Conservation (phyloP, 2,888 invertebrate genomes). For the Drosophila maculinotata region DNA sequence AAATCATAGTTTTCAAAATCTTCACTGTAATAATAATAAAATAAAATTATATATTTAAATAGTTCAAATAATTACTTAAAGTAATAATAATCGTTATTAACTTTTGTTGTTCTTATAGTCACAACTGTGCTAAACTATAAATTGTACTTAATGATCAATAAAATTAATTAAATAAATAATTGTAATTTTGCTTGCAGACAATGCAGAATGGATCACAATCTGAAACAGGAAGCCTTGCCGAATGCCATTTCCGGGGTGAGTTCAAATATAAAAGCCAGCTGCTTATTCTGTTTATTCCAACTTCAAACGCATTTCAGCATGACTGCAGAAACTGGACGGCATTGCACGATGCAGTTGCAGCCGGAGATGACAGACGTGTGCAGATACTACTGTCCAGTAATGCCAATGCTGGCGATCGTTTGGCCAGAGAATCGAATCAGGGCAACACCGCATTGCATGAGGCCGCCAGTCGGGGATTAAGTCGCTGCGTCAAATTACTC, state of each 20-base stretch:
- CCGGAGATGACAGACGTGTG: slow-evolving; percentile 79
- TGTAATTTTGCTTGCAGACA: slow-evolving; percentile 62
- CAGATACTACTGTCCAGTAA: slow-evolving; percentile 75
- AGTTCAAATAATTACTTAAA: too few species aligned
- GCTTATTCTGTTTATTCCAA: neutral
- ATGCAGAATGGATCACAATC: slow-evolving; percentile 83
- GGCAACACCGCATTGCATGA: slow-evolving; percentile 98
- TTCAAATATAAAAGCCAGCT: neutral
- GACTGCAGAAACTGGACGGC: slow-evolving; percentile 77
- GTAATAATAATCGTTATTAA: too few species aligned
- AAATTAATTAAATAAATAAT: neutral
- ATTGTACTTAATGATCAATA: too few species aligned
- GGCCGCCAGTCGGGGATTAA: slow-evolving; percentile 97
- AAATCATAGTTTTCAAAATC: too few species aligned
- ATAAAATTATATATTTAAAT: too few species aligned
- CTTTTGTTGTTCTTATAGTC: too few species aligned
- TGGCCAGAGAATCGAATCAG: slow-evolving; percentile 87
- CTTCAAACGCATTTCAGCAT: too few species aligned
- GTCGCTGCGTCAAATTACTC: slow-evolving; percentile 91
- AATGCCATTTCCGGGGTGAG: slow-evolving; percentile 81
- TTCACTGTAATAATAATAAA: too few species aligned
- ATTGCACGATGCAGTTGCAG: slow-evolving; percentile 80
- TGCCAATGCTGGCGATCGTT: slow-evolving; percentile 76
- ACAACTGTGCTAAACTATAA: too few species aligned
- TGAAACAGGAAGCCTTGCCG: slow-evolving; percentile 82